phyloP scores from a whole-genome alignment of 2,888 invertebrate genomes.

The Stratiomys singularior region DNA sequence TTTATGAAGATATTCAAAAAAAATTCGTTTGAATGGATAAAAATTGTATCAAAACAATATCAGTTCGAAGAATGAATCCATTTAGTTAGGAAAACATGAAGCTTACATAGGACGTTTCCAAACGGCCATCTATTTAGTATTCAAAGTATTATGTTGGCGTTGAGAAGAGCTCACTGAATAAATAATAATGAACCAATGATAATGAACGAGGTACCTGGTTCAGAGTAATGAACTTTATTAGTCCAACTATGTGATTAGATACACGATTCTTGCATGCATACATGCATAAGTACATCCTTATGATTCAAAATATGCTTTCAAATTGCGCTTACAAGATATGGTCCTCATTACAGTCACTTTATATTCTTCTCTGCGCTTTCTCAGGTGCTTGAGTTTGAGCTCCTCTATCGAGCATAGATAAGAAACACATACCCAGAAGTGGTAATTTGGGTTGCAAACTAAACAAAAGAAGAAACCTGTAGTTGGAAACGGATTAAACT shows the following conservation, averaged over 20 bases:
- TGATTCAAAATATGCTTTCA: too few species aligned
- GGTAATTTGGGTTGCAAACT: too few species aligned
- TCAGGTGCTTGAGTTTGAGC: too few species aligned
- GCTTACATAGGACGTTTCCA: neutral
- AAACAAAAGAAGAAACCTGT: too few species aligned
- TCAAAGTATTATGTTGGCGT: neutral
- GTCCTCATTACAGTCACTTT: too few species aligned
- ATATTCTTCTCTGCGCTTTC: too few species aligned
- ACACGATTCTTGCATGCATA: too few species aligned
- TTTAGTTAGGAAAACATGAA: neutral
- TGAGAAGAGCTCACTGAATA: neutral
- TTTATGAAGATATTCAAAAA: neutral
- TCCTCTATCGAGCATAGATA: too few species aligned
- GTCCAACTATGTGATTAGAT: neutral
- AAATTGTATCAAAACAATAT: slow-evolving; percentile 3
- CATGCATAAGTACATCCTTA: too few species aligned
- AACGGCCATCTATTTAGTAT: neutral
- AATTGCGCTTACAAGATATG: too few species aligned
- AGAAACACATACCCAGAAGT: too few species aligned
- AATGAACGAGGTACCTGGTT: neutral
- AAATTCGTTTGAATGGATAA: neutral
- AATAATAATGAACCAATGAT: neutral
- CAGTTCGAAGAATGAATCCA: neutral
- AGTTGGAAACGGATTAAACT: too few species aligned
- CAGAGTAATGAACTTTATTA: neutral